Evolutionary conservation across 2,797 vertebrate genomes (phyloP).

Genomic region (Hydrophis major): DNA sequence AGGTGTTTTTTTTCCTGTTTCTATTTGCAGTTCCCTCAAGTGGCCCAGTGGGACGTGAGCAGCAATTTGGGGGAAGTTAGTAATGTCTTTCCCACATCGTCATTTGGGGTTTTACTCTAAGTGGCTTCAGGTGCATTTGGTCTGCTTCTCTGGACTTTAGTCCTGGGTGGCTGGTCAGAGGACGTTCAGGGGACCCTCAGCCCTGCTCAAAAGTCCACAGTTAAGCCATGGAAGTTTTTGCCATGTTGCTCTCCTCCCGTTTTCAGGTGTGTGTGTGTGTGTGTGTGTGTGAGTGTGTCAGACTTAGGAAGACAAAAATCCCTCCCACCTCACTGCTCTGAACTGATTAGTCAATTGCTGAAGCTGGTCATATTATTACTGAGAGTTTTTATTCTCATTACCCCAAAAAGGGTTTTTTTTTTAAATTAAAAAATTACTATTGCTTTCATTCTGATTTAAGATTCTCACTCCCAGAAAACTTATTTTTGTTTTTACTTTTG

Average conservation of each 20-base stretch:
- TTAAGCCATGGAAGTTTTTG: not conserved
- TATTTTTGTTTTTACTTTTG: not conserved
- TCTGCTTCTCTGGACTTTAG: not conserved
- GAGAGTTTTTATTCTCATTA: not conserved
- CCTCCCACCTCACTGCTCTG: not conserved
- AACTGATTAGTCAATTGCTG: not conserved
- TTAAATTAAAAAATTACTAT: too few relatives aligned
- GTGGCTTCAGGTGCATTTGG: not conserved
- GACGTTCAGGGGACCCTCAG: not conserved
- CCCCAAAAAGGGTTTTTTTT: not conserved
- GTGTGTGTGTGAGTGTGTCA: not conserved
- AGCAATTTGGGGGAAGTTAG: conserved; percentile 50
- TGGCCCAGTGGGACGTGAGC: conserved; percentile 47
- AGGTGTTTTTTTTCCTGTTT: conserved; percentile 15
- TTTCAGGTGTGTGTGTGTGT: not conserved
- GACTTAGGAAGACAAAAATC: not conserved
- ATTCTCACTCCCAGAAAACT: not conserved
- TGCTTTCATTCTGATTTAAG: not conserved
- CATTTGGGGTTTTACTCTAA: not conserved
- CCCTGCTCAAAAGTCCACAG: not conserved
- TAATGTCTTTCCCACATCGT: conserved; percentile 52
- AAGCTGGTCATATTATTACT: not conserved
- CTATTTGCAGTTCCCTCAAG: conserved; percentile 19
- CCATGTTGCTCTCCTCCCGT: not conserved
- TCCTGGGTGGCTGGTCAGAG: not conserved